These are phyloP conservation scores for Boulengeromyrus knoepffleri DNA, from an alignment of 2,113 vertebrate genomes.

Conservation along the genomic window DNA sequence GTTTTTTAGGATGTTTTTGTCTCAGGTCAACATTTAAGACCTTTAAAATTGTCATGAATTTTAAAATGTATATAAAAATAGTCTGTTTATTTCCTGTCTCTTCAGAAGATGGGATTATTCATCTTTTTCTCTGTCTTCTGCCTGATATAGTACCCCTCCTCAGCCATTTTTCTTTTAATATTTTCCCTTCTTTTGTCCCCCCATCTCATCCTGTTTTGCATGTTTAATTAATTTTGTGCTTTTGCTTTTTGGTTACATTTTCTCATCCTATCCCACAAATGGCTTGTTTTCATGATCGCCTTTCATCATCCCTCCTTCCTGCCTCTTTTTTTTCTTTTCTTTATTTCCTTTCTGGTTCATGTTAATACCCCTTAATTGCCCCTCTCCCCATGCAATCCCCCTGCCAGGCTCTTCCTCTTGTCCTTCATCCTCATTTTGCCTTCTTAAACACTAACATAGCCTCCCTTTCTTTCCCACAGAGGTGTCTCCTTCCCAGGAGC, in stretches of 20 bases:
- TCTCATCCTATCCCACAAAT: neutral
- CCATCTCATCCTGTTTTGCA: neutral
- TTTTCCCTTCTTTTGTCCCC: neutral
- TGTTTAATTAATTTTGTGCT: neutral
- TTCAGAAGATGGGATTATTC: neutral
- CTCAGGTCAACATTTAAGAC: neutral
- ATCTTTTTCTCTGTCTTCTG: neutral
- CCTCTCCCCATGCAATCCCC: neutral
- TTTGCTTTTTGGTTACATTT: neutral
- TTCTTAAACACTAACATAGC: neutral
- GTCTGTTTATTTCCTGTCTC: neutral
- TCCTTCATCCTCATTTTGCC: neutral
- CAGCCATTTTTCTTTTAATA: neutral
- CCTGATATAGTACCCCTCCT: neutral
- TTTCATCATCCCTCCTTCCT: neutral
- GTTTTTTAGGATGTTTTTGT: neutral
- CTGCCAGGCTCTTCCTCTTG: neutral
- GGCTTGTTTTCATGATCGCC: neutral
- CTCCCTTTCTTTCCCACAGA: conserved; percentile 32
- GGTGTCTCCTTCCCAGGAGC: conserved; percentile 58
- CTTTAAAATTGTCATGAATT: neutral
- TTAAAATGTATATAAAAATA: neutral
- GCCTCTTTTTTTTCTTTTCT: neutral
- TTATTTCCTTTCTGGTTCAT: neutral
- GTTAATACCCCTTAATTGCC: neutral